Percentiles rank a stretch among this genome's conserved stretches.
These are phyloP conservation scores for Myanophis thanlyinensis DNA, from an alignment of 2,113 vertebrate species.

Conservation along the genomic window DNA sequence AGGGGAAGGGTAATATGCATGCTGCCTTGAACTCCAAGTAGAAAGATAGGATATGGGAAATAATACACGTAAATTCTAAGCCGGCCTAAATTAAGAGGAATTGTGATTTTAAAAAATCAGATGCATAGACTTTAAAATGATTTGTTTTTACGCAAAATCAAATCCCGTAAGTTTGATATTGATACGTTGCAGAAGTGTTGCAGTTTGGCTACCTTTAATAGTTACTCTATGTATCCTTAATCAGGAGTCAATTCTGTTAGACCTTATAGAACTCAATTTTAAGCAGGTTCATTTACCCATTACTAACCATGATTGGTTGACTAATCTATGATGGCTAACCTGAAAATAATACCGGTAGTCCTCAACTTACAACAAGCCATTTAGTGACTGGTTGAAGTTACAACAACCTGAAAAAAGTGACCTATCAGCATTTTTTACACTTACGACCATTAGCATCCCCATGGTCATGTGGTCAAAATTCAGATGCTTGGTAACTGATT, in stretches of 20 bases:
- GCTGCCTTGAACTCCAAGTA: not conserved
- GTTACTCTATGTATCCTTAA: not conserved
- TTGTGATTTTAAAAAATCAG: not conserved
- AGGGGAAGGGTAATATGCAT: not conserved
- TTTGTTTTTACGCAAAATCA: not conserved
- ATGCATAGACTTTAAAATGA: not conserved
- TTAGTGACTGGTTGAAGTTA: not conserved
- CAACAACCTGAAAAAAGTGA: not conserved
- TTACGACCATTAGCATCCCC: not conserved
- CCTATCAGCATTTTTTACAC: not conserved
- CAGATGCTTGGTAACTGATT: not conserved
- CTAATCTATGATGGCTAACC: not conserved
- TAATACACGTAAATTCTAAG: not conserved
- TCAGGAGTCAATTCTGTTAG: not conserved
- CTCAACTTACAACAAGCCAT: not conserved
- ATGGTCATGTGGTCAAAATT: not conserved
- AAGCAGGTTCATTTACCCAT: not conserved
- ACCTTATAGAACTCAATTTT: not conserved
- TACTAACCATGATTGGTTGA: not conserved
- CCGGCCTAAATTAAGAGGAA: not conserved
- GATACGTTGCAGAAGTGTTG: not conserved
- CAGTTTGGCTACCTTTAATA: not conserved
- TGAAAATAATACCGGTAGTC: not conserved
- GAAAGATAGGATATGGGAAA: not conserved
- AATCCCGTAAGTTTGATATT: not conserved